These are phyloP conservation scores for Porites cylindrica DNA, from an alignment of 92 coral and sea anemone species.

Conservation along the genomic window DNA sequence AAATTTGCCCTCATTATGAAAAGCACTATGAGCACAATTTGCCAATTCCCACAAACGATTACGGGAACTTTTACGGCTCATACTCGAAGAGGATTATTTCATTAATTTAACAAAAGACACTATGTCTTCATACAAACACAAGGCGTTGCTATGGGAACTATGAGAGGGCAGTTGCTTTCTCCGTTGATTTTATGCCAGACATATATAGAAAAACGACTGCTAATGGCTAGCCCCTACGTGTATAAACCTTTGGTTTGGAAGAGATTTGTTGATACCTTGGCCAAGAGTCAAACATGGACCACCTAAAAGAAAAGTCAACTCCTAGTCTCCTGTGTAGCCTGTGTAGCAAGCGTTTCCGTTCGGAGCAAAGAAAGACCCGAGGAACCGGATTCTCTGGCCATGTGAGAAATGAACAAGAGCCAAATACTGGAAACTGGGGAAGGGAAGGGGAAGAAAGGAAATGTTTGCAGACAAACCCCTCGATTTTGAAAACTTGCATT, in stretches of 20 bases:
- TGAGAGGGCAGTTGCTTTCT: neutral
- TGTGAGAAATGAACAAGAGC: too few species aligned
- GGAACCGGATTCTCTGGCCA: too few species aligned
- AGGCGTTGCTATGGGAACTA: slow-evolving; percentile 27
- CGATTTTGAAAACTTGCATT: too few species aligned
- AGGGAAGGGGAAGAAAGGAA: too few species aligned
- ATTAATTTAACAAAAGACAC: neutral
- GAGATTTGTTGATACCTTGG: neutral
- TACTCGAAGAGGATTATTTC: neutral
- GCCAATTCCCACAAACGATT: neutral
- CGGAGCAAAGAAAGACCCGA: too few species aligned
- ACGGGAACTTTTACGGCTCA: neutral
- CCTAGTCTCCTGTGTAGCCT: too few species aligned
- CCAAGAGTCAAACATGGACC: too few species aligned
- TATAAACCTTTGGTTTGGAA: neutral
- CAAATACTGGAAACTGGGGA: too few species aligned
- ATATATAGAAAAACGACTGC: neutral
- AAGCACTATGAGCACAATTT: neutral
- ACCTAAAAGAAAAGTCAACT: too few species aligned
- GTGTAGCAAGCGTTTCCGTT: too few species aligned
- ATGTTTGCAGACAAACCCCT: too few species aligned
- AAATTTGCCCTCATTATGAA: neutral
- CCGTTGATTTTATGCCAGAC: neutral
- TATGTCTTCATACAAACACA: neutral
- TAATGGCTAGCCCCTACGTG: neutral